Conservation (phyloP, 2,797 vertebrate species). For the Bovichtus variegatus region DNA sequence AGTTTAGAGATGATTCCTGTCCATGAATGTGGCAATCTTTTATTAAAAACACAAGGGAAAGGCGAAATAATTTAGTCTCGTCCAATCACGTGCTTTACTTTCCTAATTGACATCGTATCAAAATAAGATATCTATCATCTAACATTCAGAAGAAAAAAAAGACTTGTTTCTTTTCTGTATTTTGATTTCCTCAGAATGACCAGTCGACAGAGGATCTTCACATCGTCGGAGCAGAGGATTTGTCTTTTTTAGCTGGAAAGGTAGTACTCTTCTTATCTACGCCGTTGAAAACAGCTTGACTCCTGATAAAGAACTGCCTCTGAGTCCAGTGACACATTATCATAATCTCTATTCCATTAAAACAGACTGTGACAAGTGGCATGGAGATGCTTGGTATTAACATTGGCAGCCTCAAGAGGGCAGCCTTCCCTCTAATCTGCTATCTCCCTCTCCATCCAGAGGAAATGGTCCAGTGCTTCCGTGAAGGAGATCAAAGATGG, state of each 20-base stretch:
- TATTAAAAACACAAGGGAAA: not conserved
- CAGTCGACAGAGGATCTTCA: constrained; percentile 90
- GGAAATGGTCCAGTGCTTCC: constrained; percentile 37
- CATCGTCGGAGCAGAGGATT: constrained; percentile 91
- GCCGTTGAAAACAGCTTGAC: not conserved
- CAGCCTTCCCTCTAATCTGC: constrained; percentile 59
- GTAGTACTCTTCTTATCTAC: constrained; percentile 70
- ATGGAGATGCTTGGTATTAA: constrained; percentile 16
- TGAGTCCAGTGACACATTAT: not conserved
- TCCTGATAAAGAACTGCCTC: not conserved
- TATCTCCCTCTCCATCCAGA: constrained; percentile 12
- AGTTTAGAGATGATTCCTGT: not conserved
- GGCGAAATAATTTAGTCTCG: not conserved
- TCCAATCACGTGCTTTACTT: not conserved
- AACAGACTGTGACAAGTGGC: not conserved
- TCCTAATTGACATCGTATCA: not conserved
- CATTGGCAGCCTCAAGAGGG: constrained; percentile 68
- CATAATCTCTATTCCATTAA: not conserved
- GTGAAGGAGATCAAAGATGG: constrained; percentile 57
- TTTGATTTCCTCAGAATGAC: constrained; percentile 87
- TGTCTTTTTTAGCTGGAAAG: constrained; percentile 92
- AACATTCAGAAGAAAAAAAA: not conserved
- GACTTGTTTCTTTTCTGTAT: not conserved
- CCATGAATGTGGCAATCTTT: not conserved
- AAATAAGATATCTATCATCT: not conserved